Conservation (phyloP, 2,113 vertebrate species). For the Siphamia tubifer region DNA sequence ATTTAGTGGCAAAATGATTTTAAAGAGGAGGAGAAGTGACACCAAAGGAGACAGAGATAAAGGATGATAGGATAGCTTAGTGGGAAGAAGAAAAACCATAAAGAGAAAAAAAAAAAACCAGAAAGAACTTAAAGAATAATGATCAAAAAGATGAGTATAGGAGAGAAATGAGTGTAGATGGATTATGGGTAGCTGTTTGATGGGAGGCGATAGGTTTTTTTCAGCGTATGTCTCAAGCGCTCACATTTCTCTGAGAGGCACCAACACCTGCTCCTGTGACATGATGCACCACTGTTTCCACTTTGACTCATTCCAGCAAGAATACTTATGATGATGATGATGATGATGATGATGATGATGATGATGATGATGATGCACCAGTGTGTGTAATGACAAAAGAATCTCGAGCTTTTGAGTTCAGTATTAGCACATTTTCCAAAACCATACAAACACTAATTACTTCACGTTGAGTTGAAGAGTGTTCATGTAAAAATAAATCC, state of each 20-base stretch:
- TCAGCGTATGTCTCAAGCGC: constrained; percentile 16
- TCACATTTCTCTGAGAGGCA: constrained; percentile 25
- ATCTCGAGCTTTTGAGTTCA: background rate
- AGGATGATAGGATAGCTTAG: background rate
- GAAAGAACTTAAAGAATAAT: background rate
- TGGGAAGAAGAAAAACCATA: background rate
- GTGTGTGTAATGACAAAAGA: background rate
- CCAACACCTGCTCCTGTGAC: constrained; percentile 56
- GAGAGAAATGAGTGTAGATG: background rate
- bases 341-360: background rate
- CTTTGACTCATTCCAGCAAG: constrained; percentile 21
- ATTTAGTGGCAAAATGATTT: constrained; percentile 2
- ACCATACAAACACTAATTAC: too few species aligned
- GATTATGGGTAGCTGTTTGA: background rate
- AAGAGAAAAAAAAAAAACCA: background rate
- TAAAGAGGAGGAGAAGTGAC: background rate
- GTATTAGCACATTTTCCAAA: too few species aligned
- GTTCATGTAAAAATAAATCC: too few species aligned
- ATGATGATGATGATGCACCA: background rate
- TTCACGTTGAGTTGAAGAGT: too few species aligned
- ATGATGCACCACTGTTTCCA: constrained; percentile 13
- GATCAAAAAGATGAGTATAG: constrained; percentile 23
- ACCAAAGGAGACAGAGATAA: background rate
- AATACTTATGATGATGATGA: constrained; percentile 22
- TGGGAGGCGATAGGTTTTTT: background rate